These are phyloP conservation scores for Harpalus rubripes DNA, from an alignment of 2,888 invertebrate genomes.

Conservation along the genomic window DNA sequence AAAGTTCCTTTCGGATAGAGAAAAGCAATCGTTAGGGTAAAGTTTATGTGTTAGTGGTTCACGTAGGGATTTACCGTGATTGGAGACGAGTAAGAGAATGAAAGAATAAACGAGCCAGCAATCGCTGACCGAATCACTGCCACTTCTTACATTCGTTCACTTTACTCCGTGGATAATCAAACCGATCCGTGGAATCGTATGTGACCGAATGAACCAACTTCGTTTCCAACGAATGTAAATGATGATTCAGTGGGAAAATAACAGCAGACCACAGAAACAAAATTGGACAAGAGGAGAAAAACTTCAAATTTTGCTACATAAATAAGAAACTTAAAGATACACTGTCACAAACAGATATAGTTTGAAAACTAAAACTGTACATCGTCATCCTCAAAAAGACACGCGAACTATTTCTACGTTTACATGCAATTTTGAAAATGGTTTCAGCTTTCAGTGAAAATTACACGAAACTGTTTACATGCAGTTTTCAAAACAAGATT, in stretches of 20 bases:
- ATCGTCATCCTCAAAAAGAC: too few species aligned
- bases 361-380: too few species aligned
- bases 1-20: neutral
- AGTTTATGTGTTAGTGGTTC: constrained; percentile 20
- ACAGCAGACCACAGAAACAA: too few species aligned
- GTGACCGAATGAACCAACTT: neutral
- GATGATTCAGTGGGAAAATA: neutral
- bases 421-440: too few species aligned
- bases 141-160: constrained; percentile 17
- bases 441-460: too few species aligned
- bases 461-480: too few species aligned
- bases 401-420: too few species aligned
- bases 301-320: too few species aligned
- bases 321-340: too few species aligned
- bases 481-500: too few species aligned
- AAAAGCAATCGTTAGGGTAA: constrained; percentile 11
- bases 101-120: constrained; percentile 46
- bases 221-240: neutral
- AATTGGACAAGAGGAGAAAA: too few species aligned
- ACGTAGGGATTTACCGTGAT: constrained; percentile 42
- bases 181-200: constrained; percentile 3
- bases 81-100: constrained; percentile 31
- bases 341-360: too few species aligned
- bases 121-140: constrained; percentile 31
- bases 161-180: constrained; percentile 21